Base-by-base conservation (phyloP, 30 jellyfish, hydroid and myxozoan genomes). In the Hydractinia symbiolongicarpus region DNA sequence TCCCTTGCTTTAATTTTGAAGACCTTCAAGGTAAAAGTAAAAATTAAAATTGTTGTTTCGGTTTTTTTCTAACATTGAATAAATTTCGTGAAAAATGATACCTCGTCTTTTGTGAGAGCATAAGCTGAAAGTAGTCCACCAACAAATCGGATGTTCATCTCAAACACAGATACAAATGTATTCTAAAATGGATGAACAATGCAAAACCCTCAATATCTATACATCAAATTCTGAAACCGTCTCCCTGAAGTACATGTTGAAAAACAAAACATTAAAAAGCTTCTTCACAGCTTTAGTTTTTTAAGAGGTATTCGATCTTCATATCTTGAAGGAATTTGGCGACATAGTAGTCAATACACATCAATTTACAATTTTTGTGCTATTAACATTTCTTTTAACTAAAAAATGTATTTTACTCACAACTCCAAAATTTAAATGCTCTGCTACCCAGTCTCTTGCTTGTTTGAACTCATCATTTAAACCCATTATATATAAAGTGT, bases 361-460 rank as follows among this genome's bases (percentile, higher is more conserved):
- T 30, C 44, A 30, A 30, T 30, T 30, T 2, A 30, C 44, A 30
- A 30, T 30, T 30, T 30, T 30, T 30, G 44, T 30, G 44, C 44
- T 30, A 30, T 30, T 30, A 30, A 30, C 44, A 30, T 30, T 30
- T 30, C 2, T 1, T 30, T 30, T 30, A 30, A 30, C 44, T 30
- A 30, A 30, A 30, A 30, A 30, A 30, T 30, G 44, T 30, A 30
- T 30, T 30, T 52, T 52, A 81, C 99, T 83, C 53, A 93, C 99
- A 21, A 80, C 94, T 77, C 75, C 78, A 83, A 93, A 93, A 9
- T 79, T 79, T 55, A 93, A 81, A 64, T 85, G 86, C 20, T 83
- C 83, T 4, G 99, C 99, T 10, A 93, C 89, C 99, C 99, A 93
- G 77, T 93, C 96, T 74, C 99, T 69, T 17, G 96, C 99, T 50